Evolutionary conservation across 2,797 vertebrate species (phyloP).

Genomic region (Chlorospingus flavigularis): DNA sequence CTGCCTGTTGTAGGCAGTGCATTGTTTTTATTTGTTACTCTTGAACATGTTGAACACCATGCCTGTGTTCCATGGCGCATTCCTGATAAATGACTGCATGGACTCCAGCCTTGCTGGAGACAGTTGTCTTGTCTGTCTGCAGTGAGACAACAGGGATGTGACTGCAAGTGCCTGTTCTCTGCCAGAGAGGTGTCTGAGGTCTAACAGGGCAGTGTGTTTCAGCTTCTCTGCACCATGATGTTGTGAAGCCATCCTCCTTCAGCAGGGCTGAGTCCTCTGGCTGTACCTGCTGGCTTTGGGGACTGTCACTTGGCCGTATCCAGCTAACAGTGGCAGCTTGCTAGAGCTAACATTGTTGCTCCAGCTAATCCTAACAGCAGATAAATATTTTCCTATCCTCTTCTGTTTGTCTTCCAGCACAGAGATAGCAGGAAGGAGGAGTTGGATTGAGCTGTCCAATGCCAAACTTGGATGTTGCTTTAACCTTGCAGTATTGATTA

Average conservation of each 20-base stretch:
- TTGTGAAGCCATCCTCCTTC: neutral
- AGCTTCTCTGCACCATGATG: neutral
- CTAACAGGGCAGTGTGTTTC: neutral
- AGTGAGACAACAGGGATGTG: accelerated
- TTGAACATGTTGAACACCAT: neutral
- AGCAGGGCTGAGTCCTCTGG: neutral
- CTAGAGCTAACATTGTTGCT: neutral
- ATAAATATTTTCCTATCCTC: neutral
- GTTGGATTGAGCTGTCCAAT: neutral
- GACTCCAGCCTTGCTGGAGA: neutral
- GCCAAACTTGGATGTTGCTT: neutral
- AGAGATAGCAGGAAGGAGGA: neutral
- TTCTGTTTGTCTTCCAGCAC: neutral
- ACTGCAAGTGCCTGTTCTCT: neutral
- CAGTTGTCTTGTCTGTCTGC: neutral
- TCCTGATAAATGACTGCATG: neutral
- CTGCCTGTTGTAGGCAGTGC: neutral
- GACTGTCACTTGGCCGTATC: neutral
- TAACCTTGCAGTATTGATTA: neutral
- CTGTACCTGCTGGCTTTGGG: neutral
- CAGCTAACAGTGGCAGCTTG: neutral
- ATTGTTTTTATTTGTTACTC: neutral
- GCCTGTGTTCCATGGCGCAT: accelerated
- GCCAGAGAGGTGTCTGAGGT: neutral
- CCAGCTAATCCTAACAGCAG: neutral